phyloP scores from a whole-genome alignment of 1,140 invertebrate species.

The Caerostris extrusa region DNA sequence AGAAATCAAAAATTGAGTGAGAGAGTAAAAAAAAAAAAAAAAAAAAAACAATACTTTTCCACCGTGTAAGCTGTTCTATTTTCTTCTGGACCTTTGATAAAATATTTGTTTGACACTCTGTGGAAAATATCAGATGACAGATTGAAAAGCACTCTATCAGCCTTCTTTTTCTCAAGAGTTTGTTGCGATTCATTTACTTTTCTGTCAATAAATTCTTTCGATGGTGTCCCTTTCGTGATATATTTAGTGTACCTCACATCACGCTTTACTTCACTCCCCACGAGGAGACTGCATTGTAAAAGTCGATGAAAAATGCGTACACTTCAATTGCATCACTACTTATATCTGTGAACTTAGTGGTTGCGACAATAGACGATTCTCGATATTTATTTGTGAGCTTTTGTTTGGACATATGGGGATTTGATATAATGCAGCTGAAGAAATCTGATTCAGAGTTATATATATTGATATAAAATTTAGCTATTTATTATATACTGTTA shows the following conservation, averaged over 20 bases:
- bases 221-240: neutral
- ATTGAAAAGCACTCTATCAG: neutral
- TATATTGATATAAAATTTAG: too few relatives aligned
- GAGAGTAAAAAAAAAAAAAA: too few relatives aligned
- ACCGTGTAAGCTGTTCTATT: neutral
- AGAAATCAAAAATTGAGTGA: neutral
- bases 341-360: too few relatives aligned
- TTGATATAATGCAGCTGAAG: too few relatives aligned
- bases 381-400: too few relatives aligned
- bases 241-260: slow-evolving; percentile 1
- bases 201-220: neutral
- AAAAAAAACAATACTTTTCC: neutral
- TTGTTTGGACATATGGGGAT: too few relatives aligned
- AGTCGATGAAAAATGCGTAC: neutral
- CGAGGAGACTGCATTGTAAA: neutral
- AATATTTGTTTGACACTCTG: slow-evolving; percentile 4
- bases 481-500: too few relatives aligned
- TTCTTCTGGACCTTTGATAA: neutral
- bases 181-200: slow-evolving; percentile 7
- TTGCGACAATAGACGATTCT: too few relatives aligned
- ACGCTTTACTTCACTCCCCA: neutral
- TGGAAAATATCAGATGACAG: neutral
- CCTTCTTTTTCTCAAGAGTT: neutral
- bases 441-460: too few relatives aligned
- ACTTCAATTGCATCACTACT: neutral